Evolutionary conservation across 2,113 vertebrate genomes (phyloP), one percentile per base, ranked within the genome.

Genomic region (Sander lucioperca): DNA sequence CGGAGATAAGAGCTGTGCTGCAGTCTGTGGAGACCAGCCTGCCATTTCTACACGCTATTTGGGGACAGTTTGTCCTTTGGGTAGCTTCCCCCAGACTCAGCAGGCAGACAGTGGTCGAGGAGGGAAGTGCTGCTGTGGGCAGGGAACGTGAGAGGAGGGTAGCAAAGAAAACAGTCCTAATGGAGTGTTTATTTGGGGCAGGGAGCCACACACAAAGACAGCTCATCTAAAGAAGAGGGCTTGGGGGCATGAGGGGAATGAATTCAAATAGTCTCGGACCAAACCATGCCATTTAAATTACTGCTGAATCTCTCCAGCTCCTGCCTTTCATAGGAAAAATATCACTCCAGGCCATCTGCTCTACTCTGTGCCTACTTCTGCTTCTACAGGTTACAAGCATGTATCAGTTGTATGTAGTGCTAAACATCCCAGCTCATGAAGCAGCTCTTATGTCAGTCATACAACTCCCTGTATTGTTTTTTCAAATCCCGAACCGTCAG

Each of bases 161-260:
- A 88, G 79, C 67, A 84, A 69, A 83, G 74, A 85, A 93, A 86
- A 83, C 61, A 82, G 64, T 73, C 74, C 82, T 92, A 90, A 94
- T 94, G 89, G 87, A 93, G 85, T 84, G 80, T 92, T 88, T 89
- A 92, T 92, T 90, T 87, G 74, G 87, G 84, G 76, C 81, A 91
- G 48, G 80, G 77, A 87, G 80, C 74, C 70, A 83, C 87, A 90
- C 74, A 91, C 84, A 92, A 91, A 90, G 83, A 72, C 76, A 88
- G 81, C 72, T 88, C 71, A 47, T 90, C 88, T 86, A 71, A 87
- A 75, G 79, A 73, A 45, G 73, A 81, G 65, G 63, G 77, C 91
- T 84, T 45, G 19, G 47, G 86, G 90, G 79, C 74, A 80, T 9
- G 36, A 64, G 51, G 54, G 59, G 78, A 77, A 77, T 64, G 59